phyloP scores from a whole-genome alignment of 1,140 invertebrate species.

The Lepidostoma basale region DNA sequence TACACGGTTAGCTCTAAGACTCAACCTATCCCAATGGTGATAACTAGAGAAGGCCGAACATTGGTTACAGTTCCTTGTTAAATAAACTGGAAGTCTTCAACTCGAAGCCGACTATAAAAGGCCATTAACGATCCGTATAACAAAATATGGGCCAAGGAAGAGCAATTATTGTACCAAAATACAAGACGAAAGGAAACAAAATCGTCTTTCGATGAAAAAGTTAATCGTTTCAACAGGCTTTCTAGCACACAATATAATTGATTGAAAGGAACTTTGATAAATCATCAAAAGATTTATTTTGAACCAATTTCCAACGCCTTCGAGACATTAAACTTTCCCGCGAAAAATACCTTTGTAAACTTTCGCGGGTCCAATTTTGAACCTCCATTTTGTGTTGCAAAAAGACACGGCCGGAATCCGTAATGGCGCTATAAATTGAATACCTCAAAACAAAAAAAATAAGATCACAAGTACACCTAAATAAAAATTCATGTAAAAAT shows the following conservation, averaged over 20 bases:
- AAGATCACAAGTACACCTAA: too few species aligned
- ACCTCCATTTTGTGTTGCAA: constrained; percentile 2
- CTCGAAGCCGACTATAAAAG: too few species aligned
- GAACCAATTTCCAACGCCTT: neutral
- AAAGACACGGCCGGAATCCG: constrained; percentile 9
- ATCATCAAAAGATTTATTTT: constrained; percentile 7
- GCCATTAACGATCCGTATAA: too few species aligned
- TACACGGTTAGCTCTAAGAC: too few species aligned
- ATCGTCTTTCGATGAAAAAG: neutral
- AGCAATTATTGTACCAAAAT: too few species aligned
- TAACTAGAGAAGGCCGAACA: too few species aligned
- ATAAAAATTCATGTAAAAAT: constrained; percentile 3
- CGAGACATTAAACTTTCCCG: constrained; percentile 1
- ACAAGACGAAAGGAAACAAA: too few species aligned
- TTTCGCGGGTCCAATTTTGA: neutral
- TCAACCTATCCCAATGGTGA: too few species aligned
- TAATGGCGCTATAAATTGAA: constrained; percentile 23
- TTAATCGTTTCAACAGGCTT: neutral
- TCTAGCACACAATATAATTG: neutral
- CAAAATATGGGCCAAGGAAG: too few species aligned
- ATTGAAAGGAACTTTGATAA: constrained; percentile 10
- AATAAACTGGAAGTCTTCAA: too few species aligned
- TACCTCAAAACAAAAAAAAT: constrained; percentile 20
- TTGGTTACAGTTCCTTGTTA: too few species aligned
- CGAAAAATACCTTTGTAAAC: neutral